A percentile compares a stretch with the other conserved stretches of the same genome.
phyloP scores from a whole-genome alignment of 2,797 vertebrate genomes.

The Tamandua tetradactyla region DNA sequence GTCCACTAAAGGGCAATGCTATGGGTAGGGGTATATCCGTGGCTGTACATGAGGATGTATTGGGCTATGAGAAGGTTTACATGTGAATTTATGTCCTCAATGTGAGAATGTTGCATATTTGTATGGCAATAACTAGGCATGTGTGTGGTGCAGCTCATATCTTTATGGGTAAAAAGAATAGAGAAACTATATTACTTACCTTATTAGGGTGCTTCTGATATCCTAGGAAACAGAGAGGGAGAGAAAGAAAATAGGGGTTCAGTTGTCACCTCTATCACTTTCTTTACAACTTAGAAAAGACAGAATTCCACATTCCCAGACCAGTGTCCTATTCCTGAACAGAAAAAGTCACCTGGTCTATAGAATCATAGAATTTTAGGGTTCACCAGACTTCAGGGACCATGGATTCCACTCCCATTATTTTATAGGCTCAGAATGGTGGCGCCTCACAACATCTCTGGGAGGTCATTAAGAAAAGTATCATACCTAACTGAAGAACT shows the following conservation, averaged over 20 bases:
- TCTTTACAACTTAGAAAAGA: slow-evolving; percentile 15
- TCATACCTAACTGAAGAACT: no score
- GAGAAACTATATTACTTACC: slow-evolving; percentile 32
- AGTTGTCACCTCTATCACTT: not conserved
- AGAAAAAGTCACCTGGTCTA: not conserved
- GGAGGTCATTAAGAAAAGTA: no score
- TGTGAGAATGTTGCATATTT: not conserved
- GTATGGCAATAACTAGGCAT: not conserved
- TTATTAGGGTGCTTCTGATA: slow-evolving; percentile 78
- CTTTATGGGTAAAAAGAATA: not conserved
- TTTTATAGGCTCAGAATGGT: not conserved
- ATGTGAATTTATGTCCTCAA: not conserved
- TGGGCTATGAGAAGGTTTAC: not conserved
- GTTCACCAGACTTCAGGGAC: not conserved
- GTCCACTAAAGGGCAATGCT: fast-evolving
- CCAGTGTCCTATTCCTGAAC: not conserved
- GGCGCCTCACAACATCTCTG: no score
- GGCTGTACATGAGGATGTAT: not conserved
- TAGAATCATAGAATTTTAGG: no score
- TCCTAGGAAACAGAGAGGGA: slow-evolving; percentile 52
- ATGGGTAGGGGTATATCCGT: no score
- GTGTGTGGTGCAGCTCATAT: no score
- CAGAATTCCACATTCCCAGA: not conserved
- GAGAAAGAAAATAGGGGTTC: slow-evolving; percentile 19
- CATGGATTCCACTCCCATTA: not conserved